phyloP scores from a whole-genome alignment of 2,888 invertebrate genomes.

The Xestobium rufovillosum region DNA sequence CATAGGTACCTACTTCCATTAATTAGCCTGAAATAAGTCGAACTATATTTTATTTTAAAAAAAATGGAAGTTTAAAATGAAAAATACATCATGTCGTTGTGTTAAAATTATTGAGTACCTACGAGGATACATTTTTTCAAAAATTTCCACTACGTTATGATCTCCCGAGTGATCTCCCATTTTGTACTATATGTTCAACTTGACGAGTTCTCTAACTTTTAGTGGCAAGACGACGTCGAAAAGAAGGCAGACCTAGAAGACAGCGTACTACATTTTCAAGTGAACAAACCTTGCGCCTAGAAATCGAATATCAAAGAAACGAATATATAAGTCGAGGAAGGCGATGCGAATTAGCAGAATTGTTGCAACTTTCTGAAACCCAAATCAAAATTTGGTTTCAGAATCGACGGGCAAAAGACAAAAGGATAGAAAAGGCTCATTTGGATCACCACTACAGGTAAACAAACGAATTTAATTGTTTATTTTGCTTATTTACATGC shows the following conservation, averaged over 20 bases:
- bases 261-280: constrained; percentile 93
- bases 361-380: constrained; percentile 64
- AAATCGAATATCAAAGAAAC: constrained; percentile 83
- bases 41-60: too few species aligned
- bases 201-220: too few species aligned
- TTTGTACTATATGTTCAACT: too few species aligned
- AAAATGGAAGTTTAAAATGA: too few species aligned
- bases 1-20: too few species aligned
- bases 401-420: constrained; percentile 92
- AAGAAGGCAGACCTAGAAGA: constrained; percentile 79
- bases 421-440: constrained; percentile 91
- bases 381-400: constrained; percentile 91
- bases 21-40: too few species aligned
- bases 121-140: too few species aligned
- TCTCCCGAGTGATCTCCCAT: too few species aligned
- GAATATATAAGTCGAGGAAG: constrained; percentile 88
- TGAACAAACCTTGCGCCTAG: constrained; percentile 84
- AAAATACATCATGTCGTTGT: too few species aligned
- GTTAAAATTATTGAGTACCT: too few species aligned
- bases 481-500: neutral
- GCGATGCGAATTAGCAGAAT: constrained; percentile 69
- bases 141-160: too few species aligned
- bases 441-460: constrained; percentile 92
- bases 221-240: constrained; percentile 80
- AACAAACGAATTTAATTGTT: constrained; percentile 20